Evolutionary conservation across 2,113 vertebrate genomes (phyloP).

Genomic region (Psittacara wagleri): DNA sequence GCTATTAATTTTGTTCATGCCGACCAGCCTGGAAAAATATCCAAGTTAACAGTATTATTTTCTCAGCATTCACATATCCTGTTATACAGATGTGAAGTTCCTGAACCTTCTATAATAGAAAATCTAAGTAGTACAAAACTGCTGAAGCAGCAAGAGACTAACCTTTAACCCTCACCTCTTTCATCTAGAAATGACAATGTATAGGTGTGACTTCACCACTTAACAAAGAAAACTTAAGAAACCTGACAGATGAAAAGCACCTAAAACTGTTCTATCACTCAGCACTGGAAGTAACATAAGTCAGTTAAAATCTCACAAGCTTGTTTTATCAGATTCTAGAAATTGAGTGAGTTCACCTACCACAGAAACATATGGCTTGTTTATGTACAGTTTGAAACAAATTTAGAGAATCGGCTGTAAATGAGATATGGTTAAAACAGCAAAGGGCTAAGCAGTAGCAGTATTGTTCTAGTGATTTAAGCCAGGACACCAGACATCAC

Average conservation of each 20-base stretch:
- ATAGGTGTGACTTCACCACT: background rate
- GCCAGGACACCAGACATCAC: background rate
- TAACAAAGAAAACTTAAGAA: background rate
- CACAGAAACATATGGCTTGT: background rate
- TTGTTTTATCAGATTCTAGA: background rate
- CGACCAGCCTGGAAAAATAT: background rate
- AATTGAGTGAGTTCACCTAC: background rate
- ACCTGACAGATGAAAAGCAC: background rate
- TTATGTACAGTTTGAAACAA: background rate
- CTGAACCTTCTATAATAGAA: background rate
- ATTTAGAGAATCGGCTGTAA: background rate
- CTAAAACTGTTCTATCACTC: background rate
- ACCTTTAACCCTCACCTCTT: background rate
- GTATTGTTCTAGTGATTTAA: background rate
- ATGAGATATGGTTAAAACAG: background rate
- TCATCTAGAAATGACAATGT: background rate
- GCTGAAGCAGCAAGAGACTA: background rate
- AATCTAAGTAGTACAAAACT: background rate
- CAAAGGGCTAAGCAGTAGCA: background rate
- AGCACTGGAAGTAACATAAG: background rate
- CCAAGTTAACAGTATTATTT: background rate
- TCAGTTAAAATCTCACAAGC: background rate
- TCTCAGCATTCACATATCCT: background rate
- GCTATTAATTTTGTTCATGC: background rate
- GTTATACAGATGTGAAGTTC: accelerated